Evolutionary conservation across 2,113 vertebrate species (phyloP).

Genomic region (Oreochromis niloticus): DNA sequence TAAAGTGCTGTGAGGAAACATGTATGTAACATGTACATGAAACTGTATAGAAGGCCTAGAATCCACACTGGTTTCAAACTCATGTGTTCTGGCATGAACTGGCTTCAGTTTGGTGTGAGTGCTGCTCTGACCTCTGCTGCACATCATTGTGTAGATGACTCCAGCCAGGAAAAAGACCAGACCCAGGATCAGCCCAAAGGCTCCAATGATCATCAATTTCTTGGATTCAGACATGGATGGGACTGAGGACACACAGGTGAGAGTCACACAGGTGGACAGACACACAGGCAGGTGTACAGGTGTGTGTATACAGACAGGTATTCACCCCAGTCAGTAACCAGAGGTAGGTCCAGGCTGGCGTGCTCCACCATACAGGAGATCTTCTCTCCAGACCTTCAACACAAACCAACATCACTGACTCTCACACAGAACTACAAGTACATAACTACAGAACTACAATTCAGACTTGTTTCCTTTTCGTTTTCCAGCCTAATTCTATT

Average conservation of each 20-base stretch:
- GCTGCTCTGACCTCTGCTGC: background rate
- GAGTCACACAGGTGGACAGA: background rate
- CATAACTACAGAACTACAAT: too few species aligned
- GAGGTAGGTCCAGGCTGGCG: constrained; percentile 16
- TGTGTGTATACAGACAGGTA: background rate
- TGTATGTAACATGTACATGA: fast-evolving
- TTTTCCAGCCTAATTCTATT: background rate
- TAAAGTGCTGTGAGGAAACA: background rate
- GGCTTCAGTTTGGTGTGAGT: background rate
- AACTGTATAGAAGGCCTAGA: background rate
- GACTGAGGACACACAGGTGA: background rate
- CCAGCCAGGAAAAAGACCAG: constrained; percentile 48
- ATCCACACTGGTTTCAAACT: background rate
- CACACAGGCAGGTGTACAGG: background rate
- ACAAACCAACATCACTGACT: background rate
- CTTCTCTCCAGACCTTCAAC: constrained; percentile 29
- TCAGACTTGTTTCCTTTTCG: background rate
- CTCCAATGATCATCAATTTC: constrained; percentile 26
- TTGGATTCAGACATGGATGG: constrained; percentile 35
- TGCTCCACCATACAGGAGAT: constrained; percentile 34
- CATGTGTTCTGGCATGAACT: fast-evolving
- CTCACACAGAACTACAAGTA: background rate
- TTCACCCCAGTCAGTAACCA: constrained; percentile 24
- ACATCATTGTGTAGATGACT: constrained; percentile 35
- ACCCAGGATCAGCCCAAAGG: constrained; percentile 49